Evolutionary conservation across 2,888 invertebrate species (phyloP), one percentile per base, ranked within the genome.

Genomic region (Hipparchia semele): DNA sequence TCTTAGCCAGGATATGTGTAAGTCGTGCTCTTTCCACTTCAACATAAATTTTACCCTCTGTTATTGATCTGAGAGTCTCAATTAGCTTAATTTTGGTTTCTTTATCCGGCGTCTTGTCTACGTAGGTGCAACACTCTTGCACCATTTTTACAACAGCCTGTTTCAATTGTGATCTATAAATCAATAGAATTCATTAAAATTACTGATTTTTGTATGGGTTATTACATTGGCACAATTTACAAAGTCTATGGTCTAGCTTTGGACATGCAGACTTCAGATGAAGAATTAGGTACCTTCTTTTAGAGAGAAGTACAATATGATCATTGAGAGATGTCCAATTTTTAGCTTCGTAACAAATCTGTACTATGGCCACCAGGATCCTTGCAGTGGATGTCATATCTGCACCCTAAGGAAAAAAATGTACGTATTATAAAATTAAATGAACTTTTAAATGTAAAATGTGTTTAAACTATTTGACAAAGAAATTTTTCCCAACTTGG

Each of bases 1-100:
- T 96, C 85, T 97, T 96, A 0, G 98, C 97, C 75, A 99, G 90
- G 79, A 97, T 97, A 83, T 99, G 97, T 0, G 99, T 99, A 6
- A 99, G 94, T 71, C 99, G 95, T 5, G 99, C 99, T 82, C 99
- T 95, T 90, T 99, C 99, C 8, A 99, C 99, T 95, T 99, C 99
- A n/a, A 99, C 99, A 88, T 99, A 99, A 79, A 99, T 99, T 96
- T 99, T 99, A 78, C 99, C 99, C 86, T 99, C 99, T 0, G 99
- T 99, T 2, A 99, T 99, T 6, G 96, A 96, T 77, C 98, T 95
- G 67, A 99, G 91, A 0, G 99, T 99, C 87, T 99, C 99, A 84
- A 99, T 99, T 0, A 99, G 95, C 86, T 99, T 98, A 64, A 99
- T 95, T 93, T 97, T 98, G 0, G 96, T 96, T 79, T 98, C 98